Conservation (phyloP, 2,888 invertebrate genomes). For the Drosophila rellima region DNA sequence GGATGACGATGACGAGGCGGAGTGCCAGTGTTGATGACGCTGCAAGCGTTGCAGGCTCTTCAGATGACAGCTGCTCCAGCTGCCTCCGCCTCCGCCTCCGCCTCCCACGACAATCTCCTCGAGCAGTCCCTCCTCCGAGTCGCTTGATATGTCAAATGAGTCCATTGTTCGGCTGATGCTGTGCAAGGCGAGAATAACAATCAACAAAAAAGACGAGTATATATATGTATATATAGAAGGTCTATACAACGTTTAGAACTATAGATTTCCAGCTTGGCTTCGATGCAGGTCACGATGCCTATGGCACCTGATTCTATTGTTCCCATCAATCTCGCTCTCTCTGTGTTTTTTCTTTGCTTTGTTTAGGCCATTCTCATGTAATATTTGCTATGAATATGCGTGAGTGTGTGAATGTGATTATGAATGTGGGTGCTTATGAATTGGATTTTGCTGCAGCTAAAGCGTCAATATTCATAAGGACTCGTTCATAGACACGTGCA, state of each 20-base stretch:
- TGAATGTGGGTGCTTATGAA: conserved; percentile 25
- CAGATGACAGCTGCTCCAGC: conserved; percentile 35
- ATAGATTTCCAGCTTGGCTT: conserved; percentile 34
- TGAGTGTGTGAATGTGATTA: conserved; percentile 24
- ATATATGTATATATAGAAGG: background rate
- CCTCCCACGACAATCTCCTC: conserved; percentile 85
- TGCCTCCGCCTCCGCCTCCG: conserved; percentile 45
- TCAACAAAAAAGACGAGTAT: conserved; percentile 24
- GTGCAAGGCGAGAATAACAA: conserved; percentile 54
- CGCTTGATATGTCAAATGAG: conserved; percentile 86
- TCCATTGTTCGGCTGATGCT: conserved; percentile 85
- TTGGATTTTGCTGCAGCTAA: conserved; percentile 43
- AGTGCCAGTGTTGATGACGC: conserved; percentile 67
- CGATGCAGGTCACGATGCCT: conserved; percentile 42
- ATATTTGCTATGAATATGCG: conserved; percentile 19
- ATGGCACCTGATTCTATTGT: conserved; percentile 51
- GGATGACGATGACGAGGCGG: conserved; percentile 45
- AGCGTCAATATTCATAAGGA: conserved; percentile 41
- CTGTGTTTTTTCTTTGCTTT: conserved; percentile 13
- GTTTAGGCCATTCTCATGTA: conserved; percentile 24
- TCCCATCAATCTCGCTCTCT: conserved; percentile 14
- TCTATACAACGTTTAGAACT: conserved; percentile 16
- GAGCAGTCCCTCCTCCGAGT: conserved; percentile 85
- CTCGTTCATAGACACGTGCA: conserved; percentile 36
- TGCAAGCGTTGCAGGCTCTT: conserved; percentile 63